Evolutionary conservation across 2,797 vertebrate species (phyloP), one percentile per base, ranked within the genome.

Genomic region (Pelobates cultripes): DNA sequence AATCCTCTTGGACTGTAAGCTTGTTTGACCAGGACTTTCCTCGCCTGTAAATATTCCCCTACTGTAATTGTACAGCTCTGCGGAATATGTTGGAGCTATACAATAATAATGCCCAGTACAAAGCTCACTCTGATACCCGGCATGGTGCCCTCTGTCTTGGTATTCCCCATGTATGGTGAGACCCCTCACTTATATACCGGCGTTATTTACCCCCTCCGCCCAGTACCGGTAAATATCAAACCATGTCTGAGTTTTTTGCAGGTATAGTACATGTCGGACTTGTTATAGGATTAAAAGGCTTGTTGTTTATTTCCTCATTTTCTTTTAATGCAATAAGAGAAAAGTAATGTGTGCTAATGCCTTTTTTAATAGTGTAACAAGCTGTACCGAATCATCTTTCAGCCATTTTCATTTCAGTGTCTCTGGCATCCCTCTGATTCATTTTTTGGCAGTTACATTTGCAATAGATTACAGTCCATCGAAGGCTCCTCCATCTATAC

Each of bases 231-330:
- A 5, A 51, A 51, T 51, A 40, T 64, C 28, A 28, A 28, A 28
- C 28, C 28, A 2, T 28, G 28, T 28, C 28, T 28, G 28, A 2
- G 28, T 28, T 28, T 7, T 64, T 17, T 64, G 5, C 61, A 28
- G 61, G 61, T 40, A 64, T 3, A 64, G 61, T 64, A 10, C 61
- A 40, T 64, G 6, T 40, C 28, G 61, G n/a, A 43, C 66, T 68
- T 68, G 66, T 68, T 68, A 42, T 43, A 3, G 61, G 12, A 28
- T 17, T 64, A 40, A 68, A 68, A 43, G 13, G 41, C 66, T 42
- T 64, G 61, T 68, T 68, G 66, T 68, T 68, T 68, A 68, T 68
- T 42, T 68, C 9, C 17, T 71, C n/a, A 51, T 43, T 43, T 71
- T 3, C 70, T 40, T 64, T 64, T 64, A 64, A 64, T 64, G 61